phyloP scores from a whole-genome alignment of 2,113 vertebrate genomes.

The Anolis sagrei region DNA sequence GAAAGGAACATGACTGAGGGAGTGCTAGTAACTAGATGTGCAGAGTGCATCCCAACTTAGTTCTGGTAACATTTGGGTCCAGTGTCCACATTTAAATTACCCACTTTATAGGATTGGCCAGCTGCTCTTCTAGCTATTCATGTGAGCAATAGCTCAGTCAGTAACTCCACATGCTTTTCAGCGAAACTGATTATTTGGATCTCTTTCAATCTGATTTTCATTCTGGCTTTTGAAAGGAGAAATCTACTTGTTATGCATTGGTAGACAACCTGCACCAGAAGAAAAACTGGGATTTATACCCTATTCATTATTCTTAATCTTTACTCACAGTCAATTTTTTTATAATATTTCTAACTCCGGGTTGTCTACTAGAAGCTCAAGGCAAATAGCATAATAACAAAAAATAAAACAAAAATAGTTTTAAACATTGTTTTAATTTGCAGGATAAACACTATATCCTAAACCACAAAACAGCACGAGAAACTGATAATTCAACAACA shows the following conservation, averaged over 20 bases:
- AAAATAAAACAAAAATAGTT: not conserved
- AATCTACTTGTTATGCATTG: not conserved
- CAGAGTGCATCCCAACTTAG: not conserved
- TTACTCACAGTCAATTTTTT: not conserved
- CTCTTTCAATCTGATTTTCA: not conserved
- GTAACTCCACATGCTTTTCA: not conserved
- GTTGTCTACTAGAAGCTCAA: not conserved
- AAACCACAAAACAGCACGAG: too few species aligned
- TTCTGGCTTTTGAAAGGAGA: not conserved
- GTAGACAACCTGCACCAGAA: not conserved
- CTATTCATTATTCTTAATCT: not conserved
- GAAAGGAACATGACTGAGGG: not conserved
- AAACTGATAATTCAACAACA: too few species aligned
- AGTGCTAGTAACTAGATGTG: not conserved
- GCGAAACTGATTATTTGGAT: not conserved
- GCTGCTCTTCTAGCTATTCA: not conserved
- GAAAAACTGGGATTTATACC: not conserved
- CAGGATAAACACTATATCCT: too few species aligned
- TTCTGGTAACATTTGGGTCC: not conserved
- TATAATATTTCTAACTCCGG: not conserved
- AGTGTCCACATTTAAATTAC: not conserved
- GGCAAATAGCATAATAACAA: not conserved
- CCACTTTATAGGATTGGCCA: not conserved
- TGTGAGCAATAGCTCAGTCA: not conserved
- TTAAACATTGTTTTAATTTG: not conserved